Percentiles rank a stretch among this genome's conserved stretches.
Evolutionary conservation across 2,113 vertebrate species (phyloP).

Genomic region (Glaucidium brasilianum): DNA sequence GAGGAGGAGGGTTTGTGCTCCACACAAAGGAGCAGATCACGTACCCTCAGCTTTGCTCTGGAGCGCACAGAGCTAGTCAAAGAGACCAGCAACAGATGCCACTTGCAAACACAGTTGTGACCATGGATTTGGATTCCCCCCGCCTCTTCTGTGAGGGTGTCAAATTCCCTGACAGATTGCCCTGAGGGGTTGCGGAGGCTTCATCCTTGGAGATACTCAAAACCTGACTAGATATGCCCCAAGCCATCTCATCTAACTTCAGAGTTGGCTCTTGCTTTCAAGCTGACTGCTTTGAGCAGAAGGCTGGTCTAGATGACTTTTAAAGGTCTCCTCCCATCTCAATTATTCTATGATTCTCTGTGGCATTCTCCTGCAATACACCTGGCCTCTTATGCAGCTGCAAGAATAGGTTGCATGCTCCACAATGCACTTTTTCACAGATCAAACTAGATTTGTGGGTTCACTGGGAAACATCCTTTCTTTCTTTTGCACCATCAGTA

Average conservation of each 20-base stretch:
- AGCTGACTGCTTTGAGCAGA: not conserved
- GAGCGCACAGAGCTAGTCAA: not conserved
- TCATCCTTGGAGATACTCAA: not conserved
- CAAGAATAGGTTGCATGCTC: not conserved
- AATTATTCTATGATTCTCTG: not conserved
- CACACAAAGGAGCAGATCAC: not conserved
- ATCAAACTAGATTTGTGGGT: not conserved
- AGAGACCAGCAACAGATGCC: not conserved
- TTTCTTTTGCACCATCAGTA: not conserved
- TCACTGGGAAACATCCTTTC: not conserved
- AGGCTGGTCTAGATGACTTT: not conserved
- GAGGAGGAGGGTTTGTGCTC: not conserved
- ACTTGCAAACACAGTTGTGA: not conserved
- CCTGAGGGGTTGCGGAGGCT: not conserved
- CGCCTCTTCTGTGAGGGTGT: not conserved
- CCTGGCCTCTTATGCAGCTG: not conserved
- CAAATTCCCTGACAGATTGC: not conserved
- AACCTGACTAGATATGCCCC: not conserved
- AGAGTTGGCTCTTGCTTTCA: not conserved
- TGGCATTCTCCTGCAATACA: not conserved
- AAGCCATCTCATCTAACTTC: not conserved
- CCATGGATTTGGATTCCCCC: not conserved
- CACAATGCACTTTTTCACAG: not conserved
- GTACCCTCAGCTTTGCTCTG: not conserved
- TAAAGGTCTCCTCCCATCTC: not conserved